Percentiles rank a stretch among this genome's conserved stretches.
phyloP scores from a whole-genome alignment of 2,797 vertebrate species.

The Gambelia wislizenii region DNA sequence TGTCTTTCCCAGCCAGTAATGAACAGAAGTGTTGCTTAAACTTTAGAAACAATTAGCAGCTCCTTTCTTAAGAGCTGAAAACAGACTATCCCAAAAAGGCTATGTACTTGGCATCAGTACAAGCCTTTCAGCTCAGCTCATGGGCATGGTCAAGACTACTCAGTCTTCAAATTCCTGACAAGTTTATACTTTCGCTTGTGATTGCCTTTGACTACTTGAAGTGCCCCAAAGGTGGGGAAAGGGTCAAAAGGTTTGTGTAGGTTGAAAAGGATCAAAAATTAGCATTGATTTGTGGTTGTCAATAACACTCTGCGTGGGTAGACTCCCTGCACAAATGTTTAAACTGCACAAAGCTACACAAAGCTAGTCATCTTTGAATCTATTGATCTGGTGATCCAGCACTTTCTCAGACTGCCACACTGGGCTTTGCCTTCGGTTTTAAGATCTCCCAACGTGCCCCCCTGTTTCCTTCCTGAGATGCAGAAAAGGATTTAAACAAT shows the following conservation, averaged over 20 bases:
- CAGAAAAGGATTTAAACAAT: slow-evolving; percentile 20
- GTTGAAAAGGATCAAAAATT: slow-evolving; percentile 84
- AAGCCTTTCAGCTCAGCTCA: slow-evolving; percentile 72
- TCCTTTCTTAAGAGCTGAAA: slow-evolving; percentile 48
- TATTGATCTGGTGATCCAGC: slow-evolving; percentile 79
- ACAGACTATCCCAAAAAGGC: slow-evolving; percentile 30
- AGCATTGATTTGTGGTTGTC: slow-evolving; percentile 83
- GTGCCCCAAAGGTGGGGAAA: slow-evolving; percentile 81
- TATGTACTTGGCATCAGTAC: slow-evolving; percentile 27
- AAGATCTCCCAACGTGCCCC: slow-evolving; percentile 37
- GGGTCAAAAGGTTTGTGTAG: slow-evolving; percentile 85
- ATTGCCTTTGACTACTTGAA: slow-evolving; percentile 87
- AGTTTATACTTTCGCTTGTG: slow-evolving; percentile 84
- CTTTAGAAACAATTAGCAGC: slow-evolving; percentile 58
- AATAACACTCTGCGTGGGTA: slow-evolving; percentile 74
- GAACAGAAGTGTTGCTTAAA: slow-evolving; percentile 61
- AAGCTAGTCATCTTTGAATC: slow-evolving; percentile 78
- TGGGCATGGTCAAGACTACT: slow-evolving; percentile 70
- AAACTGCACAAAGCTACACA: slow-evolving; percentile 78
- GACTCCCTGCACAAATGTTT: slow-evolving; percentile 80
- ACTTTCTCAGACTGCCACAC: slow-evolving; percentile 67
- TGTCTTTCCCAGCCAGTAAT: slow-evolving; percentile 64
- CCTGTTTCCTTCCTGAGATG: slow-evolving; percentile 30
- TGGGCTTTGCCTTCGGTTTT: slow-evolving; percentile 63
- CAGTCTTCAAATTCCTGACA: slow-evolving; percentile 78